Conservation (phyloP, 2,113 vertebrate genomes). For the Siniperca chuatsi region DNA sequence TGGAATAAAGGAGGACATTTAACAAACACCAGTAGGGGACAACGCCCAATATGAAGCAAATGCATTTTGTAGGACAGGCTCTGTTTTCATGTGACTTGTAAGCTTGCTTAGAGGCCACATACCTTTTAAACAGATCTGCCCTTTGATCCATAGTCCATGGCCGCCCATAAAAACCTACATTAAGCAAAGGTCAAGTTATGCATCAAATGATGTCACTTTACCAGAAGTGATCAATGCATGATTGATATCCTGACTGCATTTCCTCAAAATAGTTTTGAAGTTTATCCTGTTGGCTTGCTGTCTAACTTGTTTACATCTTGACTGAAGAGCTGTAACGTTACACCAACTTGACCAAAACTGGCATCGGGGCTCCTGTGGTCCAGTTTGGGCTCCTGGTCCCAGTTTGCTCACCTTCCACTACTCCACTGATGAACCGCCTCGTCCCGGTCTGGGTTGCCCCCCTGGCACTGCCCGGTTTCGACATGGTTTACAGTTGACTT, state of each 20-base stretch:
- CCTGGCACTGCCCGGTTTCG: constrained; percentile 31
- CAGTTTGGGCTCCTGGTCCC: not conserved
- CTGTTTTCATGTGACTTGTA: not conserved
- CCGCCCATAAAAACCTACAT: constrained; percentile 96
- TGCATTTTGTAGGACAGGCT: not conserved
- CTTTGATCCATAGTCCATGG: constrained; percentile 99
- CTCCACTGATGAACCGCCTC: constrained; percentile 91
- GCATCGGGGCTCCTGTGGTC: not conserved
- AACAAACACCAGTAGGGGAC: no score
- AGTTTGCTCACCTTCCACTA: constrained; percentile 91
- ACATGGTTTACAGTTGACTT: constrained; percentile 54
- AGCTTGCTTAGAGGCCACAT: constrained; percentile 2
- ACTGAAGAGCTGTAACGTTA: not conserved
- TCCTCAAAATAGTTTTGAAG: not conserved
- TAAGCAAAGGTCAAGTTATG: constrained; percentile 73
- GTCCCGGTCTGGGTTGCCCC: constrained; percentile 21
- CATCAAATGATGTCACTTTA: not conserved
- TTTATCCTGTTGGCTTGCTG: not conserved
- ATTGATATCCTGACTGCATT: not conserved
- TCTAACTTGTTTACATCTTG: not conserved
- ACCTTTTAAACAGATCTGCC: constrained; percentile 97
- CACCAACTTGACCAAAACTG: not conserved
- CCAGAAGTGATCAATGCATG: not conserved
- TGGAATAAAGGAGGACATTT: not conserved
- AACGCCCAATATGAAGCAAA: not conserved